Conservation (phyloP, 2,113 vertebrate species). For the Centropus bengalensis region DNA sequence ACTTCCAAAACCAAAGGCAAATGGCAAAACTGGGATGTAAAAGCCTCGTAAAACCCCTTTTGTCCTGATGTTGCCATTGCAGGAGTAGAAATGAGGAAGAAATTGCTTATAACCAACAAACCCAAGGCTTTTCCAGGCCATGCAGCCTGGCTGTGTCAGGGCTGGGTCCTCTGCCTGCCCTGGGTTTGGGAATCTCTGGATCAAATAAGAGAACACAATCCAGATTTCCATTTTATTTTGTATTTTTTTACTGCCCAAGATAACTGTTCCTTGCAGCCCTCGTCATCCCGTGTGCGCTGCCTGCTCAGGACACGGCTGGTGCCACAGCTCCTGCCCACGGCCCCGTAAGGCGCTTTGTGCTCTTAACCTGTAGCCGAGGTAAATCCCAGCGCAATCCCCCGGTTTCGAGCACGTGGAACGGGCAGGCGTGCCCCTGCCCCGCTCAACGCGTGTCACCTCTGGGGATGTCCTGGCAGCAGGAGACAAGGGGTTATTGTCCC, state of each 20-base stretch:
- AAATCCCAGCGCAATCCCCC: not conserved
- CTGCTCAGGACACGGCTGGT: fast-evolving
- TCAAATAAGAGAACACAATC: not conserved
- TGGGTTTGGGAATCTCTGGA: fast-evolving
- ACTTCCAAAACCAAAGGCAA: not conserved
- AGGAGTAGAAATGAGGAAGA: not conserved
- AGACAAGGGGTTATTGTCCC: not conserved
- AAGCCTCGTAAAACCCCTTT: not conserved
- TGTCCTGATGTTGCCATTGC: not conserved
- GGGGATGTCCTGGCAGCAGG: not conserved
- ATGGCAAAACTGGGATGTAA: not conserved
- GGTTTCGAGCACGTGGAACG: fast-evolving
- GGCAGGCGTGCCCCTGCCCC: not conserved
- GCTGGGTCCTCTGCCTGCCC: too few relatives aligned
- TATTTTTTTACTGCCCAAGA: fast-evolving
- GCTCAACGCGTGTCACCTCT: not conserved
- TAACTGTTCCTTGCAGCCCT: not conserved
- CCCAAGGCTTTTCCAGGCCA: not conserved
- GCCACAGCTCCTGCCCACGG: not conserved
- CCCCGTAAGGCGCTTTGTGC: not conserved
- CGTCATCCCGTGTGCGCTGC: fast-evolving
- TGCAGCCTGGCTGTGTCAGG: fast-evolving
- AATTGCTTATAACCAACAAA: fast-evolving
- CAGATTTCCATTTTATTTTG: not conserved
- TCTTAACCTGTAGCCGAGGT: not conserved